Evolutionary conservation across 2,888 invertebrate genomes (phyloP).

Genomic region (Eulithis prunata): DNA sequence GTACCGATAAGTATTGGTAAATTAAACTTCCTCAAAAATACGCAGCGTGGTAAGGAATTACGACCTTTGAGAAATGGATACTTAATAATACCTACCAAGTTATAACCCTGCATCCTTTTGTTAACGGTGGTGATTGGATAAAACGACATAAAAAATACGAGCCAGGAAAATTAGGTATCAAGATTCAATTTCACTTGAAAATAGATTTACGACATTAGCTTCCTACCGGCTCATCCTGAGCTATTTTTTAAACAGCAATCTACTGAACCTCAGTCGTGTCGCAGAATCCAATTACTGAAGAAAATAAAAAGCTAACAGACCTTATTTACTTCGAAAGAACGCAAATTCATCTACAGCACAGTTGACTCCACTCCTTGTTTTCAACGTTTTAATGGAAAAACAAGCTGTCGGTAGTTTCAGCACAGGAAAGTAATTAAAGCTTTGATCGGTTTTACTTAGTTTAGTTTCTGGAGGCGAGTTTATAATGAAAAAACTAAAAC

Average conservation of each 20-base stretch:
- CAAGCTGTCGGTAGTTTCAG: slow-evolving; percentile 29
- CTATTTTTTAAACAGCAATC: slow-evolving; percentile 29
- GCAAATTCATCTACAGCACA: slow-evolving; percentile 62
- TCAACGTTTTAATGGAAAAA: slow-evolving; percentile 45
- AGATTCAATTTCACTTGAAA: slow-evolving; percentile 28
- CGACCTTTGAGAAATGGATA: no score
- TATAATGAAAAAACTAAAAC: background rate
- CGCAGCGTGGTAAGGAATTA: no score
- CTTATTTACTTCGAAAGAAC: slow-evolving; percentile 59
- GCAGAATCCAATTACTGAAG: slow-evolving; percentile 64
- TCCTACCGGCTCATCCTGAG: slow-evolving; percentile 20
- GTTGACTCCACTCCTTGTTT: slow-evolving; percentile 55
- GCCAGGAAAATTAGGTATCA: background rate
- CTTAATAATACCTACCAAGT: no score
- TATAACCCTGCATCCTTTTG: no score
- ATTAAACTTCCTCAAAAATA: no score
- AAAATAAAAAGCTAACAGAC: slow-evolving; percentile 69
- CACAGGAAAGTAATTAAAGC: slow-evolving; percentile 35
- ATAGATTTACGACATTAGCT: slow-evolving; percentile 26
- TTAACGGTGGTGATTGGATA: background rate
- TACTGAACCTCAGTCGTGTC: slow-evolving; percentile 46
- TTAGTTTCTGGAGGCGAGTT: background rate
- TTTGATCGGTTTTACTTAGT: slow-evolving; percentile 12
- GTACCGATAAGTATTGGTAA: no score
- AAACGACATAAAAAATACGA: background rate